Base-by-base conservation (phyloP, 2,797 vertebrate species). In the Rhodeus uyekii region DNA sequence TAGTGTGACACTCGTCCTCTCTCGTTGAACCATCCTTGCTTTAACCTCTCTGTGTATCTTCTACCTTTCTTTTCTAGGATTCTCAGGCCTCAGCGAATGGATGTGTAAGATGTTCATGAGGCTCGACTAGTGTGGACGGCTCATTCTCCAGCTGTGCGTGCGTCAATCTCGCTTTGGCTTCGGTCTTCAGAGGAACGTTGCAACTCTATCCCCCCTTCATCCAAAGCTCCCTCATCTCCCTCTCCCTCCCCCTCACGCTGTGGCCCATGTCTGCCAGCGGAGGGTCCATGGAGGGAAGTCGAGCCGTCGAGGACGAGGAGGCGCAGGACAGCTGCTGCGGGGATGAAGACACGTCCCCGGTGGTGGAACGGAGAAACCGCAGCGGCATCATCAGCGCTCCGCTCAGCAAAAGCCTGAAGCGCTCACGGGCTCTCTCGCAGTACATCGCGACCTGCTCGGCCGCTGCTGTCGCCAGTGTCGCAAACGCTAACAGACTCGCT, bases 301-400 rank as follows among this genome's bases (percentile, higher is more conserved):
- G 87, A 83, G 86, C 83, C 36, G 68, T 86, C 44, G 94, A 93
- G 87, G 90, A 90, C 87, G 55, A 95, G 93, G 91, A 93, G 75
- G 87, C 83, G 46, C 83, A 83, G 81, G 87, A 88, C 83, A 86
- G 93, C 89, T 89, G 94, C 88, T 87, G 92, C 84, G 90, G 93
- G 65, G 95, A 93, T 92, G 96, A 96, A 79, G 89, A 95, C 77
- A 93, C 95, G 61, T 91, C 96, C 39, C 95, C 96, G 0, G 89
- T 96, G 88, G 95, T 96, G 1, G 97, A 98, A 92, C 94, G 96
- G 87, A 95, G 96, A 89, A 98, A 96, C 94, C 96, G 96, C 86
- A 95, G 96, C 46, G 97, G 97, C 90, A 99, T 99, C 93, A 97
- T 97, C 94, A 98, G 97, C 27, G 96, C 97, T 92, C 97, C 97